A percentile compares a stretch with the other conserved stretches of the same genome.
phyloP scores from a whole-genome alignment of 2,797 vertebrate genomes.

The Glyptemys insculpta region DNA sequence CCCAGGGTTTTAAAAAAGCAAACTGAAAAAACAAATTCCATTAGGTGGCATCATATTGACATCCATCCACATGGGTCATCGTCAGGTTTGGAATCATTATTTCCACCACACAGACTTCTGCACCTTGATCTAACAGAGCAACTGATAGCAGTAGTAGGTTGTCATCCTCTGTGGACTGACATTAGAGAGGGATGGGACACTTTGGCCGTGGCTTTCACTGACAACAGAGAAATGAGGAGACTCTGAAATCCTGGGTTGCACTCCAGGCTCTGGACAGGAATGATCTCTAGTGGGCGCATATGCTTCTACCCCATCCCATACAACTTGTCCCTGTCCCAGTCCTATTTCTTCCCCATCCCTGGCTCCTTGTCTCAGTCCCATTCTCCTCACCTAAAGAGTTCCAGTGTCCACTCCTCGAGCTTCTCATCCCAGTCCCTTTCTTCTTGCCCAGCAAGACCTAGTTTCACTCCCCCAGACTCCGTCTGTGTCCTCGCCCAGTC shows the following conservation, averaged over 20 bases:
- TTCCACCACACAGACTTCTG: no score
- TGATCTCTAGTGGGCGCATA: not conserved
- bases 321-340: not conserved
- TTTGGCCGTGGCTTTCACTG: not conserved
- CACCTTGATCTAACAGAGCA: not conserved
- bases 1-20: not conserved
- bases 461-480: no score
- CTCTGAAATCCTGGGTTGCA: not conserved
- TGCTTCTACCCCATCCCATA: not conserved
- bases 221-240: not conserved
- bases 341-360: not conserved
- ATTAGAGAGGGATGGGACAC: not conserved
- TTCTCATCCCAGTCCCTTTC: no score
- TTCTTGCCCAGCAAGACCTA: no score
- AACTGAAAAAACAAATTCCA: not conserved
- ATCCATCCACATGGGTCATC: not conserved
- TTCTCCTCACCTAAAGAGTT: not conserved
- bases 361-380: not conserved
- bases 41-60: not conserved
- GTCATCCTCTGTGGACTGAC: not conserved
- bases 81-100: not conserved
- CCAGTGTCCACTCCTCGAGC: not conserved
- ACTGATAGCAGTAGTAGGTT: not conserved
- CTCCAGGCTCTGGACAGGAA: not conserved
- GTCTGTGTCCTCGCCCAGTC: no score